Evolutionary conservation across 2,888 invertebrate species (phyloP).

Genomic region (Xanthostigma xanthostigma): DNA sequence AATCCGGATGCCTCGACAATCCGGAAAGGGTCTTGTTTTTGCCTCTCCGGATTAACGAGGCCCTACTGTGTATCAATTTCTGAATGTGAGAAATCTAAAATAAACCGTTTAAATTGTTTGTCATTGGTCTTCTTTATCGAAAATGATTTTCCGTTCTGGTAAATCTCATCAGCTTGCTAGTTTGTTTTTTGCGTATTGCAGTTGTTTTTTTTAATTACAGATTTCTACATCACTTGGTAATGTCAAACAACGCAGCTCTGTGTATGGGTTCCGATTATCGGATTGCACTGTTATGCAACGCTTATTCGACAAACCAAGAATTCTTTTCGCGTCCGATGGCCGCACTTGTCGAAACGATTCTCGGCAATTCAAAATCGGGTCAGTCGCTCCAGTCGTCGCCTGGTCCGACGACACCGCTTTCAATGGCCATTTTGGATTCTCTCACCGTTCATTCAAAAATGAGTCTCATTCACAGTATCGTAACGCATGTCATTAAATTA

Average conservation of each 20-base stretch:
- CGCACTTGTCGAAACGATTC: constrained; percentile 73
- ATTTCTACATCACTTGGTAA: constrained; percentile 71
- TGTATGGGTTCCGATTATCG: constrained; percentile 77
- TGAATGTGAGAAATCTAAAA: neutral
- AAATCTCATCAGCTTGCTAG: constrained; percentile 7
- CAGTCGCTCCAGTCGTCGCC: constrained; percentile 16
- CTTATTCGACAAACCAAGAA: constrained; percentile 87
- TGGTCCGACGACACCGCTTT: constrained; percentile 66
- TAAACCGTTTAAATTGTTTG: no score
- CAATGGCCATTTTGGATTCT: constrained; percentile 86
- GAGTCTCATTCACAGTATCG: constrained; percentile 63
- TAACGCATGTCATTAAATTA: constrained; percentile 78
- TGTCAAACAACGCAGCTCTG: constrained; percentile 52
- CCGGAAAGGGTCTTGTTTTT: no score
- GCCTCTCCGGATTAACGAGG: no score
- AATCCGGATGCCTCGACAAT: no score
- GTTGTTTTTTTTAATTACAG: constrained; percentile 30
- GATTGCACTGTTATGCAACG: constrained; percentile 85
- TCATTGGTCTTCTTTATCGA: no score
- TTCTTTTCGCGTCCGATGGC: constrained; percentile 86
- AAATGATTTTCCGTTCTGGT: neutral
- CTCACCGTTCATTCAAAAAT: constrained; percentile 93
- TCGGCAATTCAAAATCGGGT: constrained; percentile 46
- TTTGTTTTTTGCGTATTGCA: constrained; percentile 8
- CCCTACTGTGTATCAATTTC: no score